Evolutionary conservation across 1,140 invertebrate genomes (phyloP), one percentile per base, ranked within the genome.

Genomic region (Meteorus sp.): DNA sequence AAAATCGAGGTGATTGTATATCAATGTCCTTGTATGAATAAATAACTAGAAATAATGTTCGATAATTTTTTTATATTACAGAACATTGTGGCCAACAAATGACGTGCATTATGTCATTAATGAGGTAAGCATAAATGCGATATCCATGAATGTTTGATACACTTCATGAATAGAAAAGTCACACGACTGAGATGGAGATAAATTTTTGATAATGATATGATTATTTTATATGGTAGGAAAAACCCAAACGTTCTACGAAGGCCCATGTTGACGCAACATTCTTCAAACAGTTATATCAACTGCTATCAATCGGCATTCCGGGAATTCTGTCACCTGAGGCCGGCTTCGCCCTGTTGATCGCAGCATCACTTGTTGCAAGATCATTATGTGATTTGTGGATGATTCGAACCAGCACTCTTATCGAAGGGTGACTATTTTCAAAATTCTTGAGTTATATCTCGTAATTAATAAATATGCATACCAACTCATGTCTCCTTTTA

Each of bases 381-480:
- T 97, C 96, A 0, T 83, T 96, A 20, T 97, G 94, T 74, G 97
- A 99, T 82, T 85, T 99, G 44, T 99, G 95, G 94, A 89, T 98
- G 82, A 99, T 99, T 63, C 89, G 93, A 67, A 93, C 93, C 77
- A 89, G 89, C 11, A 99, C 96, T 1, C 83, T 91, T 54, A 89
- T 98, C 68, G 96, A 99, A 85, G 93, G 89, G 91, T 93, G 78
- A 76, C 76, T 56, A 25, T 35, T 11, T 41, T 23, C 48, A 15
- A 41, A 17, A 6, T 41, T 41, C 39, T 57, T 19, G n/a, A n/a
- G 27, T n/a, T 44, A 20, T 8, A 45, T 27, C 8, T 27, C 20
- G 22, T 17, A 31, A 2, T 17, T 51, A 23, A 51, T 20, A 22
- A 2, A 15, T 35, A n/a, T 62, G 33, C 45, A 48, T 43, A 5